Evolutionary conservation across 2,113 vertebrate species (phyloP).

Genomic region (Apeltes quadracus): DNA sequence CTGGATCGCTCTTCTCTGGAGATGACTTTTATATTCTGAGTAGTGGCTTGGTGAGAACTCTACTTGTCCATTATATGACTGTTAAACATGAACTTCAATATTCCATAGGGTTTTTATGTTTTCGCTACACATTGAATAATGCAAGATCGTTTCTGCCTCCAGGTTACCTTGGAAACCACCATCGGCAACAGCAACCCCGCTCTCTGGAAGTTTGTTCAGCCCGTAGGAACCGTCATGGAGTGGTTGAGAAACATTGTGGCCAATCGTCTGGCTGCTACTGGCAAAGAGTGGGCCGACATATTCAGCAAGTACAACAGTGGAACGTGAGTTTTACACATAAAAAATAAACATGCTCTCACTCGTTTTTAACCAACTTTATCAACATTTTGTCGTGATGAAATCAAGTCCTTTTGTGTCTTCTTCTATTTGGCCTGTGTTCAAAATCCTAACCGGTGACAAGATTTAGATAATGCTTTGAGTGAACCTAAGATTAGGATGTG

Average conservation of each 20-base stretch:
- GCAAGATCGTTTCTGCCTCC: constrained; percentile 10
- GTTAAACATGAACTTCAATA: neutral
- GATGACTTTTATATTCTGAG: constrained; percentile 96
- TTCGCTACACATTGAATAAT: neutral
- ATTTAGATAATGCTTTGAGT: constrained; percentile 10
- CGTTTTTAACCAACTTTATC: neutral
- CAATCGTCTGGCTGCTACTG: constrained; percentile 86
- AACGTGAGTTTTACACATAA: constrained; percentile 83
- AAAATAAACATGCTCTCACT: neutral
- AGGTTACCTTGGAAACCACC: constrained; percentile 94
- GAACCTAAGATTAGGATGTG: neutral
- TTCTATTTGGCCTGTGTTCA: constrained; percentile 7
- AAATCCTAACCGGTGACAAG: neutral
- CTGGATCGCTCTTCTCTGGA: constrained; percentile 90
- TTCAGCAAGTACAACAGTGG: constrained; percentile 93
- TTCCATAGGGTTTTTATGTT: neutral
- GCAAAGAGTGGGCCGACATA: constrained; percentile 82
- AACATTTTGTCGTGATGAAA: neutral
- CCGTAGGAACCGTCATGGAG: constrained; percentile 84
- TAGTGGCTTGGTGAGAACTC: constrained; percentile 90
- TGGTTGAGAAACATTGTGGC: constrained; percentile 93
- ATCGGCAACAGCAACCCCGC: constrained; percentile 90
- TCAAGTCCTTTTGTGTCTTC: constrained; percentile 10
- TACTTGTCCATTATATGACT: neutral
- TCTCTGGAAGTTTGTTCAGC: constrained; percentile 88